phyloP scores from a whole-genome alignment of 2,888 invertebrate genomes.

The Chaetoderma sp. region DNA sequence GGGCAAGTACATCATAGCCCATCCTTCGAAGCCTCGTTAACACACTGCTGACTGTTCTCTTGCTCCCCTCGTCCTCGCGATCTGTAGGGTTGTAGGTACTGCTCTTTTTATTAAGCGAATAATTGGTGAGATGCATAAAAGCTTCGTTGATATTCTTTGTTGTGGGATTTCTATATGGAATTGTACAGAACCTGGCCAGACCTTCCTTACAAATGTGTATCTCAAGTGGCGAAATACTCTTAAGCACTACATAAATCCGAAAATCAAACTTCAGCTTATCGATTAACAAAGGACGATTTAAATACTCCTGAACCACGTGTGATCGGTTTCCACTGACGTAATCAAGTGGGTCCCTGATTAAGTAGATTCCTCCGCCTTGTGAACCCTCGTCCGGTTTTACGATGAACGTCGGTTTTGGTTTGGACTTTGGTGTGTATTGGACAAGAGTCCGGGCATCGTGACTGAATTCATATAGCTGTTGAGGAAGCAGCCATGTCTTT shows the following conservation, averaged over 20 bases:
- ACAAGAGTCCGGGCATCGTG: constrained; percentile 46
- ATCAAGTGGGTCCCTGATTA: constrained; percentile 68
- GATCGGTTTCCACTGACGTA: constrained; percentile 44
- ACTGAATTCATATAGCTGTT: constrained; percentile 66
- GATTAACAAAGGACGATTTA: constrained; percentile 67
- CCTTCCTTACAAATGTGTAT: constrained; percentile 68
- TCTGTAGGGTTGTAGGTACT: constrained; percentile 68
- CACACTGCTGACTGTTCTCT: constrained; percentile 70
- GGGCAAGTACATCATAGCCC: constrained; percentile 65
- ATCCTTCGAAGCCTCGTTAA: constrained; percentile 58
- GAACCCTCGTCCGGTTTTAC: constrained; percentile 72
- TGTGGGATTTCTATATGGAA: constrained; percentile 69
- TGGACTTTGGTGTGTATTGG: constrained; percentile 41
- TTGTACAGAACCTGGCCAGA: constrained; percentile 71
- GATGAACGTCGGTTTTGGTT: constrained; percentile 67
- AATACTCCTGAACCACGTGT: constrained; percentile 69
- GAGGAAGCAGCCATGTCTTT: constrained; percentile 71
- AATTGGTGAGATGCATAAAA: constrained; percentile 72
- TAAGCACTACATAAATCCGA: constrained; percentile 70
- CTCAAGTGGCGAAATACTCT: constrained; percentile 70
- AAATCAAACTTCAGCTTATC: constrained; percentile 72
- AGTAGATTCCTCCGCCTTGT: constrained; percentile 72
- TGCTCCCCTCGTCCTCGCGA: constrained; percentile 68
- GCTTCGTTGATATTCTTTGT: constrained; percentile 69
- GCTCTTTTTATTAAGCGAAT: constrained; percentile 71